Conservation (phyloP, 2,797 vertebrate species). For the Holocentrus rufus region DNA sequence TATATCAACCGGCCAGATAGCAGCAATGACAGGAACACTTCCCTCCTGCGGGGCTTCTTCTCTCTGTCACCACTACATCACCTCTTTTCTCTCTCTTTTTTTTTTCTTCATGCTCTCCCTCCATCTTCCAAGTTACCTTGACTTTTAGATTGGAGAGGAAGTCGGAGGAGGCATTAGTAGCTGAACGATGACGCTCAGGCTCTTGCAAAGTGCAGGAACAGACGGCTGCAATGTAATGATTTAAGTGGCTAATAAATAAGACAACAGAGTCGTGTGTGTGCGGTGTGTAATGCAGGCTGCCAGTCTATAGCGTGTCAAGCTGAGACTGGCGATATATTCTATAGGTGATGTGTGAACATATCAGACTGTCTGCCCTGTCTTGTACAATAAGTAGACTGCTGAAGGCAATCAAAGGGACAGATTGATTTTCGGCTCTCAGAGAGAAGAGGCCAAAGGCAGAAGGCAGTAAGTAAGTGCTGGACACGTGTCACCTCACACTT, state of each 20-base stretch:
- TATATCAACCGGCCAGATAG: conserved; percentile 40
- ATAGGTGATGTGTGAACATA: conserved; percentile 25
- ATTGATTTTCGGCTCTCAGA: conserved; percentile 62
- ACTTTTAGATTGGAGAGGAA: conserved; percentile 25
- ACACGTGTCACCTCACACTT: conserved; percentile 16
- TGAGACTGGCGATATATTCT: conserved; percentile 5
- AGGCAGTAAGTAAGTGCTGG: conserved; percentile 39
- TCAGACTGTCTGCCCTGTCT: conserved; percentile 6
- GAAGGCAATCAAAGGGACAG: conserved; percentile 56
- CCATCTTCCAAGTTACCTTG: conserved; percentile 34
- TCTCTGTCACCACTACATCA: background rate
- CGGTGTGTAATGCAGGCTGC: background rate
- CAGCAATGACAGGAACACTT: conserved; percentile 39
- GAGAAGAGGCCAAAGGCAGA: conserved; percentile 43
- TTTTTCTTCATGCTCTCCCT: conserved; percentile 14
- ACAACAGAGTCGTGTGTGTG: background rate
- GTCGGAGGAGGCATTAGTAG: background rate
- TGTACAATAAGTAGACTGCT: conserved; percentile 21
- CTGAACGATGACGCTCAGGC: conserved; percentile 19
- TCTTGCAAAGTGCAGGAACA: conserved; percentile 1
- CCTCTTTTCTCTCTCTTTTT: conserved; percentile 14
- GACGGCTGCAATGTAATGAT: background rate
- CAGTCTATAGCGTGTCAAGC: background rate
- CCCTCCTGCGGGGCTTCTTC: conserved; percentile 27
- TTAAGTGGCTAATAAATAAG: conserved; percentile 19